These are phyloP conservation scores for Paramisgurnus dabryanus DNA, from an alignment of 2,113 vertebrate species.

Conservation along the genomic window DNA sequence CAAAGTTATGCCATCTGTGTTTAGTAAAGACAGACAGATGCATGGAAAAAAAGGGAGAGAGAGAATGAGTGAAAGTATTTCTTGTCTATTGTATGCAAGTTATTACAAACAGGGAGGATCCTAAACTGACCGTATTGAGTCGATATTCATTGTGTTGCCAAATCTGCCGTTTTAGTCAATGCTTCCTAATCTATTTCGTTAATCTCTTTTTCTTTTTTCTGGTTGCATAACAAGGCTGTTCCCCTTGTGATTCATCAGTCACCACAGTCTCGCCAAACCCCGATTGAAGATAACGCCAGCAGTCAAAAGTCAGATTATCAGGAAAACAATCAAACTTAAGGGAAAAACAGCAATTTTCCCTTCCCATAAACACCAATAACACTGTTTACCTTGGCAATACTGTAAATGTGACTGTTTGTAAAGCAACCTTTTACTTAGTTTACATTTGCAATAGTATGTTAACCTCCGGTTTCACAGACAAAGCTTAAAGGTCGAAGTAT, in stretches of 20 bases:
- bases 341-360: neutral
- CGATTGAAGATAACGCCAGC: neutral
- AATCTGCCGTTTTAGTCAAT: conserved; percentile 25
- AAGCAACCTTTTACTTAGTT: no score
- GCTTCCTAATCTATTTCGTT: neutral
- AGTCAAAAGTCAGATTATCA: neutral
- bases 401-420: neutral
- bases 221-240: conserved; percentile 17
- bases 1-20: neutral
- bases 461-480: no score
- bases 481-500: no score
- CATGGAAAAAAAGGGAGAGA: neutral
- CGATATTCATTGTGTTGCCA: conserved; percentile 37
- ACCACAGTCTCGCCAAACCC: neutral
- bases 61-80: neutral
- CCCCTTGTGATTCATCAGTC: neutral
- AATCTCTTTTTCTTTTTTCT: neutral
- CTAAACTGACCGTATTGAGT: neutral
- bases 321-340: neutral
- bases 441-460: no score
- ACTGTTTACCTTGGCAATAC: neutral
- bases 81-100: neutral
- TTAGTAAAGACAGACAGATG: neutral
- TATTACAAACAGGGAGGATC: neutral
- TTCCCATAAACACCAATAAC: neutral